Conservation (phyloP, 2,113 vertebrate genomes). For the Collichthys lucidus region DNA sequence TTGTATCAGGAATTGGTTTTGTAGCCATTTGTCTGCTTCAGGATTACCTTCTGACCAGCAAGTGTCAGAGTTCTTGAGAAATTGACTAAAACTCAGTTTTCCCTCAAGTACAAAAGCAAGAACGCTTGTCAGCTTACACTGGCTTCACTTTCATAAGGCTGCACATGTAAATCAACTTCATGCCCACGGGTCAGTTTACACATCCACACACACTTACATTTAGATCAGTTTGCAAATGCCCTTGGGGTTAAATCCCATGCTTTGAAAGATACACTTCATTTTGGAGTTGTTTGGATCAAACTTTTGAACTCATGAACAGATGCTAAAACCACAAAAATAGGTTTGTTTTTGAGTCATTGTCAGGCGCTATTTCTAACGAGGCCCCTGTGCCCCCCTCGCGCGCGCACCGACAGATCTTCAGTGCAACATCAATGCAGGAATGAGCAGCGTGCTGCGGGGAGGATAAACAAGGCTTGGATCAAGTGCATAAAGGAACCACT, state of each 20-base stretch:
- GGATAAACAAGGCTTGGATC: conserved; percentile 54
- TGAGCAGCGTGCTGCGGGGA: conserved; percentile 27
- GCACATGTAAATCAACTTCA: conserved; percentile 59
- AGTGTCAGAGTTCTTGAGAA: neutral
- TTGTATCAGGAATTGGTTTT: neutral
- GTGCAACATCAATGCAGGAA: conserved; percentile 35
- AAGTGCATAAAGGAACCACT: conserved; percentile 67
- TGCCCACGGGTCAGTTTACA: conserved; percentile 48
- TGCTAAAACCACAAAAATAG: conserved; percentile 6
- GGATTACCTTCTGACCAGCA: neutral
- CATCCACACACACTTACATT: conserved; percentile 19
- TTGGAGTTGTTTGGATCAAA: neutral
- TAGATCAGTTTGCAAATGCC: conserved; percentile 59
- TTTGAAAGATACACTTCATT: conserved; percentile 1
- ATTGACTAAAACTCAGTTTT: neutral
- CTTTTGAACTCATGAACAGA: neutral
- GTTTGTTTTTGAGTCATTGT: neutral
- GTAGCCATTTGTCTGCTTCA: neutral
- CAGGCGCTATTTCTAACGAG: conserved; percentile 50
- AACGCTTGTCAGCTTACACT: neutral
- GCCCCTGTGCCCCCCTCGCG: neutral
- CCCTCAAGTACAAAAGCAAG: neutral
- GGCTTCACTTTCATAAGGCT: conserved; percentile 4
- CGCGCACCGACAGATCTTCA: neutral
- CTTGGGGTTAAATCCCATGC: conserved; percentile 1